Conservation (phyloP, 2,113 vertebrate species). For the Aldabrachelys gigantea region DNA sequence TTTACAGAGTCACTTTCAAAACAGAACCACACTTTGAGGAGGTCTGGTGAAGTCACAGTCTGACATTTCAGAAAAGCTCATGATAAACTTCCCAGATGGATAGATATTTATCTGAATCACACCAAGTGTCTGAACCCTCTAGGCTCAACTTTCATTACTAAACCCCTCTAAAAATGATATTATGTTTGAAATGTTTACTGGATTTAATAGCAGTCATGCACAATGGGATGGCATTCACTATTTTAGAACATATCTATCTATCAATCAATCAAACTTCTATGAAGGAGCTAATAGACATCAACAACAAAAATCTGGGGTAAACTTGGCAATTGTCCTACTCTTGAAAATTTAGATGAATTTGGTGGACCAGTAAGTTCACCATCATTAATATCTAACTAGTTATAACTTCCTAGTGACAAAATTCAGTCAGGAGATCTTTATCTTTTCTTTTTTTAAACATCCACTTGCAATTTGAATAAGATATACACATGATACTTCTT, state of each 20-base stretch:
- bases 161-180: background rate
- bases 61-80: background rate
- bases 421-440: slow-evolving; percentile 14
- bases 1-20: background rate
- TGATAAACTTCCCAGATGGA: background rate
- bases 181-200: background rate
- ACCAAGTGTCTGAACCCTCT: background rate
- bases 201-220: background rate
- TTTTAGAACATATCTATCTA: background rate
- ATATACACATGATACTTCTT: slow-evolving; percentile 37
- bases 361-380: background rate
- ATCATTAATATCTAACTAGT: background rate
- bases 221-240: background rate
- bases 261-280: background rate
- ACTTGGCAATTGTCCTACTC: background rate
- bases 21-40: background rate
- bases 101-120: background rate
- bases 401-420: slow-evolving; percentile 38
- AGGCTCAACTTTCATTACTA: background rate
- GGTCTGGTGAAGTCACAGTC: background rate
- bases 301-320: background rate
- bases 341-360: background rate
- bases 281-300: background rate
- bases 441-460: slow-evolving; percentile 15
- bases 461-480: slow-evolving; percentile 38